These are phyloP conservation scores for Ectemnius lituratus DNA, from an alignment of 2,888 invertebrate species.

Conservation along the genomic window DNA sequence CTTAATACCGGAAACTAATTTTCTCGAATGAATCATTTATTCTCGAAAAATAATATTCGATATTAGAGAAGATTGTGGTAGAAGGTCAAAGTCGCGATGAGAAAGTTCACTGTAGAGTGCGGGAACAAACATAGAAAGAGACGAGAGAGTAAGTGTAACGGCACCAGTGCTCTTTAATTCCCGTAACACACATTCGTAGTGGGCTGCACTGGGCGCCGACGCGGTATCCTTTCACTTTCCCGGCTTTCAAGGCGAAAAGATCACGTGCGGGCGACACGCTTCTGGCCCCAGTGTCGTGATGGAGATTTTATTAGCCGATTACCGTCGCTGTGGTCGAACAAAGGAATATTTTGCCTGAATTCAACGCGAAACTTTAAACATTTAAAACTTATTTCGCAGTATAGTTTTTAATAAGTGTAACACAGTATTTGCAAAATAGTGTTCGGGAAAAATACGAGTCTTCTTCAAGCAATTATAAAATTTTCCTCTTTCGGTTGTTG, in stretches of 20 bases:
- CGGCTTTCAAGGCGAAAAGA: slow-evolving; percentile 67
- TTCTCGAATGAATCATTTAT: no score
- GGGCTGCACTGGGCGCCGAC: slow-evolving; percentile 35
- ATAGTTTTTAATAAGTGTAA: no score
- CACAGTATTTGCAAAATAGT: no score
- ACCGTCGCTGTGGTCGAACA: not conserved
- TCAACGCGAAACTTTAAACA: no score
- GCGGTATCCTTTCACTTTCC: slow-evolving; percentile 70
- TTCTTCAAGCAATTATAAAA: no score
- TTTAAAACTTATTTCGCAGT: no score
- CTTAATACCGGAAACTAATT: no score
- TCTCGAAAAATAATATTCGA: no score
- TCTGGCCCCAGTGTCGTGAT: slow-evolving; percentile 25
- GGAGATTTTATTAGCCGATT: no score
- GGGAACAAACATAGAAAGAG: slow-evolving; percentile 7
- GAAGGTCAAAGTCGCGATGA: not conserved
- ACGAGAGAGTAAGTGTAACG: slow-evolving; percentile 12
- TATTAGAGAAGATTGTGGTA: no score
- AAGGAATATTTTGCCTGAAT: not conserved
- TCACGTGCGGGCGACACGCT: slow-evolving; percentile 40
- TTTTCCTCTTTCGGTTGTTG: no score
- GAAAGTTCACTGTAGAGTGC: not conserved
- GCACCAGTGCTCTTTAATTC: slow-evolving; percentile 40
- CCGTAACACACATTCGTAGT: slow-evolving; percentile 26
- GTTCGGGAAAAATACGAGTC: no score